A percentile compares a stretch with the other conserved stretches of the same genome.
Conservation (phyloP, 2,113 vertebrate species). For the Machaerirhynchus nigripectus region DNA sequence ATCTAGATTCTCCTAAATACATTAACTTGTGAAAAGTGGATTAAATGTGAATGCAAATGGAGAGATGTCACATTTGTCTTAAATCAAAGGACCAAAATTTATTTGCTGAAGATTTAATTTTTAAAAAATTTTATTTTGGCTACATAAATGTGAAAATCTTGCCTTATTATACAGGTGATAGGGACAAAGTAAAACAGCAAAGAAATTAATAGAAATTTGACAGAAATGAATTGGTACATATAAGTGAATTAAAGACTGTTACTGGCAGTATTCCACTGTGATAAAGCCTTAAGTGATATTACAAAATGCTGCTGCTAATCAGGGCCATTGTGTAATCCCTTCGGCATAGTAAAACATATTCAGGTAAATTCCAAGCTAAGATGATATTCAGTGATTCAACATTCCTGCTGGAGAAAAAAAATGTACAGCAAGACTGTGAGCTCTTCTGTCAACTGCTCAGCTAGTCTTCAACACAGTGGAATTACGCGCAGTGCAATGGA, state of each 20-base stretch:
- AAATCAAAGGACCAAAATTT: slow-evolving; percentile 45
- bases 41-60: slow-evolving; percentile 53
- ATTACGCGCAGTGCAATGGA: slow-evolving; percentile 37
- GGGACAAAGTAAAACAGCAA: slow-evolving; percentile 64
- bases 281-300: slow-evolving; percentile 73
- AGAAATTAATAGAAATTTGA: slow-evolving; percentile 73
- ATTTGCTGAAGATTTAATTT: slow-evolving; percentile 50
- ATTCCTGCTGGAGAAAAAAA: slow-evolving; percentile 13
- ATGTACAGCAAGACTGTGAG: neutral
- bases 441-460: slow-evolving; percentile 25
- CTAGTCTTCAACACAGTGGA: neutral
- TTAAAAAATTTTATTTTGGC: neutral
- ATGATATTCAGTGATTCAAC: slow-evolving; percentile 53
- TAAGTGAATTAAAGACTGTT: slow-evolving; percentile 78
- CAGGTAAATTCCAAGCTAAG: slow-evolving; percentile 65
- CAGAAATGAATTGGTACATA: slow-evolving; percentile 73
- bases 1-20: slow-evolving; percentile 27
- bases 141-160: slow-evolving; percentile 57
- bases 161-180: slow-evolving; percentile 39
- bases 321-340: slow-evolving; percentile 48
- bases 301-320: slow-evolving; percentile 68
- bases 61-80: slow-evolving; percentile 38
- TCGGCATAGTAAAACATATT: slow-evolving; percentile 49
- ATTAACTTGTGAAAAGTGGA: slow-evolving; percentile 56
- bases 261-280: slow-evolving; percentile 70